Evolutionary conservation across 2,113 vertebrate species (phyloP).

Genomic region (Cyprinodon brontotheroides): DNA sequence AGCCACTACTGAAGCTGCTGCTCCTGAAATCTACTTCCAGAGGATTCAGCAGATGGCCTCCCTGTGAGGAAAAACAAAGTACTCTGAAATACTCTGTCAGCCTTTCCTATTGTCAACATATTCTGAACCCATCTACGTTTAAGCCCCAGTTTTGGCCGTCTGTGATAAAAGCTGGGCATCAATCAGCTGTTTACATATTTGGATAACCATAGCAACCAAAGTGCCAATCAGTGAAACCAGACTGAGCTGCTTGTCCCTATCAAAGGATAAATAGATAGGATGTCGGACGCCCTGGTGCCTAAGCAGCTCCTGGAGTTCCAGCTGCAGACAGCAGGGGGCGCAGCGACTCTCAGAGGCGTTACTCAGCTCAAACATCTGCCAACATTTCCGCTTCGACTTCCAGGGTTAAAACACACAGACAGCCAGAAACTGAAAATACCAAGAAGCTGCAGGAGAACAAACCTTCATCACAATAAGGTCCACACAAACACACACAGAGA

Average conservation of each 20-base stretch:
- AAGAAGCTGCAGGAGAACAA: slow-evolving; percentile 66
- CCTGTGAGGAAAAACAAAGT: too few relatives aligned
- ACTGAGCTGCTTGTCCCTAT: not conserved
- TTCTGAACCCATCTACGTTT: not conserved
- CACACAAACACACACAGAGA: slow-evolving; percentile 25
- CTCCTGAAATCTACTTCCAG: not conserved
- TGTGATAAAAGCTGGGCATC: not conserved
- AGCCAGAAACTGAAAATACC: slow-evolving; percentile 75
- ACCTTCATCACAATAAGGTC: slow-evolving; percentile 47
- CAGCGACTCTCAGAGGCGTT: slow-evolving; percentile 54
- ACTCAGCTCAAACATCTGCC: slow-evolving; percentile 31
- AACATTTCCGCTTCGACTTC: slow-evolving; percentile 12
- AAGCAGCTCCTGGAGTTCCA: not conserved
- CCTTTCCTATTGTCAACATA: not conserved
- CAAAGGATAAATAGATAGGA: not conserved
- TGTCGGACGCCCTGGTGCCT: not conserved
- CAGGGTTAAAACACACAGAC: slow-evolving; percentile 65
- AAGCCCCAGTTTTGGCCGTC: not conserved
- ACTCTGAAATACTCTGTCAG: not conserved
- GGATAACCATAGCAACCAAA: not conserved
- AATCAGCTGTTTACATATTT: not conserved
- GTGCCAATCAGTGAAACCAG: not conserved
- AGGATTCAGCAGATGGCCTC: not conserved
- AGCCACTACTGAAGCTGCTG: not conserved
- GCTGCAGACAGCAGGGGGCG: not conserved